Conservation (phyloP, 2,888 invertebrate genomes). For the Drosophila macrospina region DNA sequence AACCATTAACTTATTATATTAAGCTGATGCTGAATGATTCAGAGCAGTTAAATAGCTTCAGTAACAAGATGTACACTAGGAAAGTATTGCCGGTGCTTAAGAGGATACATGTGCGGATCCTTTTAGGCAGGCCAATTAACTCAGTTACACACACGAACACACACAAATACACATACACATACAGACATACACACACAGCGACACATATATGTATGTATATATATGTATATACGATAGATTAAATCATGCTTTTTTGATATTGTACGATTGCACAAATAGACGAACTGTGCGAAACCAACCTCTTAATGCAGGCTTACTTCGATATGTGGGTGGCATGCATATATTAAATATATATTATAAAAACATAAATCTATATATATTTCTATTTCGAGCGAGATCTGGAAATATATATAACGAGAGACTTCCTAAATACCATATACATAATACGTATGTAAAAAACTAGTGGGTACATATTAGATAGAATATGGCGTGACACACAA, state of each 20-base stretch:
- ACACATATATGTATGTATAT: constrained; percentile 53
- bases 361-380: constrained; percentile 16
- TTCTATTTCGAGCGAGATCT: constrained; percentile 16
- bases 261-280: constrained; percentile 18
- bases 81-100: constrained; percentile 44
- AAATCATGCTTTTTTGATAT: constrained; percentile 57
- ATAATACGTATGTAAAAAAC: constrained; percentile 35
- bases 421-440: constrained; percentile 49
- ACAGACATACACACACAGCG: constrained; percentile 3
- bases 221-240: constrained; percentile 63
- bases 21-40: constrained; percentile 22
- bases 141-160: constrained; percentile 13
- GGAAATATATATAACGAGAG: constrained; percentile 32
- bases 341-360: constrained; percentile 29
- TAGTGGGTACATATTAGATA: constrained; percentile 52
- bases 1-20: constrained; percentile 35
- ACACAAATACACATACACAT: constrained; percentile 23
- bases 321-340: constrained; percentile 26
- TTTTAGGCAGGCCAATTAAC: constrained; percentile 44
- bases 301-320: constrained; percentile 23
- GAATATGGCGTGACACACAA: constrained; percentile 54
- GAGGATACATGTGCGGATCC: constrained; percentile 17
- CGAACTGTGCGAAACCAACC: constrained; percentile 22
- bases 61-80: constrained; percentile 21
- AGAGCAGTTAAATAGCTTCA: constrained; percentile 30